Base-by-base conservation (phyloP, 1,140 invertebrate genomes). In the Ladona fulva region DNA sequence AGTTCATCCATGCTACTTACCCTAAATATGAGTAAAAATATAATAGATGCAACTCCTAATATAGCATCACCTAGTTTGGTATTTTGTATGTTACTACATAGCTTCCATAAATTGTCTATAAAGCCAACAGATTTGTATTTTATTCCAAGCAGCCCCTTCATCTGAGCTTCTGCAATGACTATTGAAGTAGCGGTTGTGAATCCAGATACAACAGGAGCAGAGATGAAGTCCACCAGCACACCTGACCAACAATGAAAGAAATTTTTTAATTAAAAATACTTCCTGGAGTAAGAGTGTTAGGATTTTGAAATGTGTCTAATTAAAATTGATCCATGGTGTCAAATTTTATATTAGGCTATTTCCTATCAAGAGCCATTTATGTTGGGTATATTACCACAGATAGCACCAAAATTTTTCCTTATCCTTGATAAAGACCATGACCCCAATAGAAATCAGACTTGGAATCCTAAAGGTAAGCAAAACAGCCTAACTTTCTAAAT, bases 171-270 rank as follows among this genome's bases (percentile, higher is more conserved):
- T 37, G 94, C 91, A 79, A 98, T 97, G 44, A 96, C 97, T 22
- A 98, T 87, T 0, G 96, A 94, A 7, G 95, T 96, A 0, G 95
- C 96, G 8, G 95, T 94, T 1, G 95, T 97, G 83, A 98, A 98
- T 14, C 95, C 95, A 80, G 92, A 94, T 42, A 95, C 95, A 10
- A 98, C 95, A 10, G 96, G 93, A 75, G 93, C 87, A 0, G 96
- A 97, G 78, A 99, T 98, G 82, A 97, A 93, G 82, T 97, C 94
- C 59, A 98, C 94, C 76, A 98, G 84, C 82, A 97, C 97, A 80
- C 96, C 97, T 97, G 83, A 44, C n/a, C n/a, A n/a, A n/a, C n/a
- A 83, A 44, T 83, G 81, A 80, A 76, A 80, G 80, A 79, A 80
- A 81, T 22, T 74, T 76, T 74, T 29, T 76, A 77, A 79, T 74